Evolutionary conservation across 2,797 vertebrate genomes (phyloP), one percentile per base, ranked within the genome.

Genomic region (Urophycis tenuis): DNA sequence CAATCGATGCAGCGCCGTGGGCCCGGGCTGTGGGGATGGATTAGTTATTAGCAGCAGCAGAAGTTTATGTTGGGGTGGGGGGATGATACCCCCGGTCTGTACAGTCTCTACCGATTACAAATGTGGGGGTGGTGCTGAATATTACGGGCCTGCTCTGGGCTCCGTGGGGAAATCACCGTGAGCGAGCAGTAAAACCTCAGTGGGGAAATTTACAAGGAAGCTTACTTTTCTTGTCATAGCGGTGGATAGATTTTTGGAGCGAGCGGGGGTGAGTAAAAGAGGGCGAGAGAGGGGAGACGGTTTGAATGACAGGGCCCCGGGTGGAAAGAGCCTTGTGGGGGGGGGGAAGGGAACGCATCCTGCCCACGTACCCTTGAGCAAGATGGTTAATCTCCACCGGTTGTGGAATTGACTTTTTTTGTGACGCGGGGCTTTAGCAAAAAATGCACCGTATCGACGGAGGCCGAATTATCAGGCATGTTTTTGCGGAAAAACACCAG

Each of bases 41-140:
- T 89, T 86, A 83, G 79, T 81, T 88, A 87, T 84, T 82, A 79
- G 72, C 60, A 79, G 79, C 77, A 72, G 74, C 72, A 80, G 79
- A 86, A 84, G 75, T 81, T 83, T 81, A 79, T 84, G 80, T 86
- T 49, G 60, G 25, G 60, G 60, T 22, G 53, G 49, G 6, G 5
- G 49, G 19, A 31, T 84, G 81, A 86, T 86, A 78, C 31, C 74
- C 81, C 78, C 45, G 74, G 70, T 72, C 78, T 73, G 70, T 74
- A 76, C 69, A 75, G 77, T 81, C 70, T 86, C 77, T 81, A 77
- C 81, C 84, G 80, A 85, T 87, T 82, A 74, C 34, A 76, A 79
- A 70, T 67, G 49, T 76, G 53, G 73, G 10, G 31, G 25, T 77
- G 77, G 72, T 1, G 72, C 71, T 82, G 82, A 84, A 84, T 83